Evolutionary conservation across 2,797 vertebrate genomes (phyloP).

Genomic region (Neosilurus mollespiculum): DNA sequence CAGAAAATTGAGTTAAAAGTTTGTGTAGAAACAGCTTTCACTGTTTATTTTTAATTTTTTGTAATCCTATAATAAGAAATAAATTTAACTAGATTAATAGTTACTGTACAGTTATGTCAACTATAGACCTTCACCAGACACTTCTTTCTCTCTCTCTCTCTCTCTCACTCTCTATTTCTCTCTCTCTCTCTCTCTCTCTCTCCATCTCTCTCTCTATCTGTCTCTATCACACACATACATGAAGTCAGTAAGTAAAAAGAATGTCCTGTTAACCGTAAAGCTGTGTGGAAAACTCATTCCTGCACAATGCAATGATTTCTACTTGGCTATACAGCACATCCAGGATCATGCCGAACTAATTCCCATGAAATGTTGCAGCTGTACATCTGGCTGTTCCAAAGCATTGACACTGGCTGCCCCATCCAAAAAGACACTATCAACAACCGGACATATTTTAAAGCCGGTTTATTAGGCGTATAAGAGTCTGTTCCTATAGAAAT

Average conservation of each 20-base stretch:
- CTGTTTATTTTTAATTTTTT: too few relatives aligned
- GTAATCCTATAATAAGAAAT: too few relatives aligned
- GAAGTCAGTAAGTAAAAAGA: neutral
- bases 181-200: neutral
- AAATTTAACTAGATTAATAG: too few relatives aligned
- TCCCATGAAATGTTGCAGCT: neutral
- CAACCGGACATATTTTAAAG: neutral
- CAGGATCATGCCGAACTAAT: too few relatives aligned
- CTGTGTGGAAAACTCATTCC: neutral
- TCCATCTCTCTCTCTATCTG: neutral
- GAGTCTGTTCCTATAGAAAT: neutral
- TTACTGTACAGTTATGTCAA: neutral
- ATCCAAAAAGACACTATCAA: neutral
- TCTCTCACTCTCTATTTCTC: neutral
- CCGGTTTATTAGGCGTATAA: neutral
- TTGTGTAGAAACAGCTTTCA: too few relatives aligned
- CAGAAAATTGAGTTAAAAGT: too few relatives aligned
- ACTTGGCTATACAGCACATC: too few relatives aligned
- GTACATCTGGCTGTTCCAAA: neutral
- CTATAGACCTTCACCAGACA: neutral
- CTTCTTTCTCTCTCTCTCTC: neutral
- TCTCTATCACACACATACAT: neutral
- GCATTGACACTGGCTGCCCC: neutral
- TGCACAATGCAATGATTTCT: too few relatives aligned
- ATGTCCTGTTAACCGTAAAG: neutral